Evolutionary conservation across 2,113 vertebrate genomes (phyloP).

Genomic region (Apeltes quadracus): DNA sequence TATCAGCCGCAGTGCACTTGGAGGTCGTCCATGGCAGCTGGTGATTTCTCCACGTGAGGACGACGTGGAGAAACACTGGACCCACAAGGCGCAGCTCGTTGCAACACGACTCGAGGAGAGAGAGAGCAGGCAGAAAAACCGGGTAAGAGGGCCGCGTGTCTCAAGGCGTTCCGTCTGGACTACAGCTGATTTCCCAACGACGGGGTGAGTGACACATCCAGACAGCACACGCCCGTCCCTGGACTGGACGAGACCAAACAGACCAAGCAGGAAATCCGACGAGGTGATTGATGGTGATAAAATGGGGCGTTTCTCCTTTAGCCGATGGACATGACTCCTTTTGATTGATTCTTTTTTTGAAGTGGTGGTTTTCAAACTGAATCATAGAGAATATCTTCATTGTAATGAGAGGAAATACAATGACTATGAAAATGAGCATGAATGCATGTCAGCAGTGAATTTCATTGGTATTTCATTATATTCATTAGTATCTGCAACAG

Average conservation of each 20-base stretch:
- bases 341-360: background rate
- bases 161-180: slow-evolving; percentile 60
- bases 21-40: background rate
- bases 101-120: slow-evolving; percentile 38
- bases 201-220: slow-evolving; percentile 53
- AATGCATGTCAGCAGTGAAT: background rate
- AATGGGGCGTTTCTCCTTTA: background rate
- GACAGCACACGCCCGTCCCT: slow-evolving; percentile 24
- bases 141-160: slow-evolving; percentile 22
- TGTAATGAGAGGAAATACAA: no score
- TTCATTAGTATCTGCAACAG: no score
- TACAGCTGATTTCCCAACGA: slow-evolving; percentile 62
- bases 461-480: background rate
- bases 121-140: slow-evolving; percentile 21
- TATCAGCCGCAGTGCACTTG: slow-evolving; percentile 8
- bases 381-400: no score
- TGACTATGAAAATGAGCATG: no score
- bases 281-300: slow-evolving; percentile 21
- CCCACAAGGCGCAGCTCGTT: slow-evolving; percentile 44
- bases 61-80: slow-evolving; percentile 43
- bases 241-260: slow-evolving; percentile 31
- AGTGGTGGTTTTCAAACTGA: background rate
- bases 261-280: slow-evolving; percentile 14
- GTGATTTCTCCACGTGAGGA: slow-evolving; percentile 36
- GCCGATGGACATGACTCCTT: background rate